Evolutionary conservation across 2,113 vertebrate species (phyloP).

Genomic region (Hyperoodon ampullatus): DNA sequence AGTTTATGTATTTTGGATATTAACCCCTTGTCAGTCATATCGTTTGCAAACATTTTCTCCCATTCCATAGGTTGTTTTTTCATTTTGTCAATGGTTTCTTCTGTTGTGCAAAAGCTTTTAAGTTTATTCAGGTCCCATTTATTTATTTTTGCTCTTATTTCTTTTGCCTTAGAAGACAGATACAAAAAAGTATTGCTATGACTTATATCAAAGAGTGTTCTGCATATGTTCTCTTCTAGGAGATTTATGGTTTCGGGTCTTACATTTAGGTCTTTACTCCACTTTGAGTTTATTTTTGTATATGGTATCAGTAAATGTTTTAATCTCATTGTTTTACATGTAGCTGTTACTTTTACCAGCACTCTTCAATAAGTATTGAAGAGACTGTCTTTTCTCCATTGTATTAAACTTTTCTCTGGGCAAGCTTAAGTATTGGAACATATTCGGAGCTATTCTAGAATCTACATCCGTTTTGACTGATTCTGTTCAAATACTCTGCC

Average conservation of each 20-base stretch:
- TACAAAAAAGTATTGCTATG: neutral
- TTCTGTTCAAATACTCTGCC: neutral
- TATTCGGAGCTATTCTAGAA: neutral
- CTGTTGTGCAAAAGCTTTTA: neutral
- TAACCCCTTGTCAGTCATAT: neutral
- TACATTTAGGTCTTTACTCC: neutral
- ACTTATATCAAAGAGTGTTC: neutral
- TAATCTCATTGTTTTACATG: neutral
- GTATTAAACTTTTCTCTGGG: neutral
- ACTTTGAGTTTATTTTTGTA: neutral
- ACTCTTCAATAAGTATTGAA: neutral
- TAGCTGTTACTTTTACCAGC: neutral
- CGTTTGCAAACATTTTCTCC: neutral
- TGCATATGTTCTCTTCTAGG: neutral
- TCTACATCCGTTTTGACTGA: neutral
- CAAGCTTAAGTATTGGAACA: neutral
- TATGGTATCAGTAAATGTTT: neutral
- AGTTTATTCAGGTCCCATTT: neutral
- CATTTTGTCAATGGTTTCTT: neutral
- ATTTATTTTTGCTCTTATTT: neutral
- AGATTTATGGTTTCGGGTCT: neutral
- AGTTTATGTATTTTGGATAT: neutral
- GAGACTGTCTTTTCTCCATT: neutral
- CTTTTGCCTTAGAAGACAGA: neutral
- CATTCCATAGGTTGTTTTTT: neutral